Percentiles rank a stretch among this genome's conserved stretches.
Conservation (phyloP, 2,797 vertebrate genomes). For the Halcyon leucocephala region DNA sequence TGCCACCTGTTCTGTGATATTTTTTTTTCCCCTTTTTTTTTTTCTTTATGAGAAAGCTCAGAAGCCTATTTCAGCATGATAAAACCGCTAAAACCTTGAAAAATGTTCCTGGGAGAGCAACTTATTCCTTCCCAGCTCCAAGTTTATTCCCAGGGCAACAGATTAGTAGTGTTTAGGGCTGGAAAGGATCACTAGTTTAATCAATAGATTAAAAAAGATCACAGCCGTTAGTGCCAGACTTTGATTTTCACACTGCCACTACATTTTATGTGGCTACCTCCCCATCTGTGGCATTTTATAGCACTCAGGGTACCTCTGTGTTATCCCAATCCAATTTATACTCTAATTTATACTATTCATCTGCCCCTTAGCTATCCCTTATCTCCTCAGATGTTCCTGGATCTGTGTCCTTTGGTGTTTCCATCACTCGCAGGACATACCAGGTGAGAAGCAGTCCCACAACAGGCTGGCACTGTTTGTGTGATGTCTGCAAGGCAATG, state of each 20-base stretch:
- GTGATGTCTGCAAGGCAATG: neutral
- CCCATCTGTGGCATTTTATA: neutral
- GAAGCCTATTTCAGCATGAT: neutral
- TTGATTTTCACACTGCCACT: slow-evolving; percentile 38
- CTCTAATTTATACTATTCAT: neutral
- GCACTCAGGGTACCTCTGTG: neutral
- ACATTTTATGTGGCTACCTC: neutral
- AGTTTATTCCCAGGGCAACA: slow-evolving; percentile 40
- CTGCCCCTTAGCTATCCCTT: neutral
- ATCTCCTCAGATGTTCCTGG: neutral
- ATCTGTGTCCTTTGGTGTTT: neutral
- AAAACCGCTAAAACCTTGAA: slow-evolving; percentile 9
- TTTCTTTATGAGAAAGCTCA: neutral
- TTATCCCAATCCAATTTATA: neutral
- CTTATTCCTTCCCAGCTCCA: neutral
- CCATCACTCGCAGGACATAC: neutral
- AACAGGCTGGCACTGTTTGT: neutral
- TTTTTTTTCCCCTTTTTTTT: neutral
- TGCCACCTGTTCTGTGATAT: neutral
- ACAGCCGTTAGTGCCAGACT: neutral
- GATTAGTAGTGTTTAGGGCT: slow-evolving; percentile 34
- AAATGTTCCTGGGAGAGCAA: neutral
- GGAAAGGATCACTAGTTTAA: slow-evolving; percentile 45
- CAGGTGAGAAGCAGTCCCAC: neutral
- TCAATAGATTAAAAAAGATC: slow-evolving; percentile 60